Evolutionary conservation across 2,888 invertebrate genomes (phyloP).

Genomic region (Ennomos erosarius): DNA sequence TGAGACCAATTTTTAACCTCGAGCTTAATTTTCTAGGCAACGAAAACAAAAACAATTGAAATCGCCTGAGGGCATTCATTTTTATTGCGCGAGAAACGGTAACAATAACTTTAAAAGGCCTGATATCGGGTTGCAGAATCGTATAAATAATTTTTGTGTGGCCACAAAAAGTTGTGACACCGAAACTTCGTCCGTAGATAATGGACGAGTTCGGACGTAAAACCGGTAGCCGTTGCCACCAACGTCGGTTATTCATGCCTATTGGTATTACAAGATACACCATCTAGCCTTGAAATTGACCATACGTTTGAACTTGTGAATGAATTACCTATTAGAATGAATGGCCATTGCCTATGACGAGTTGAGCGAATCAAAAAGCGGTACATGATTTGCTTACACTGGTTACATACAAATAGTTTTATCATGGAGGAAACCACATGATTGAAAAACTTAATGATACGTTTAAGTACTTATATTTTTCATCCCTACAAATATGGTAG

Average conservation of each 20-base stretch:
- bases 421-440: conserved; percentile 12
- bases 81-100: conserved; percentile 16
- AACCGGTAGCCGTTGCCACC: conserved; percentile 73
- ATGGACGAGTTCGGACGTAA: conserved; percentile 63
- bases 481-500: background rate
- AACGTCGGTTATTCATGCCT: conserved; percentile 52
- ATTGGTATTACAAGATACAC: conserved; percentile 53
- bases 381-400: conserved; percentile 46
- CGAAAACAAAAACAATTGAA: conserved; percentile 14
- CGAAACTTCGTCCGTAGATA: conserved; percentile 60
- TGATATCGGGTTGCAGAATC: conserved; percentile 60
- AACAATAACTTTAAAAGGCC: conserved; percentile 31
- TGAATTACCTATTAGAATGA: conserved; percentile 63
- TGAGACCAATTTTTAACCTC: conserved; percentile 21
- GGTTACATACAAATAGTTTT: conserved; percentile 38
- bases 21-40: conserved; percentile 36
- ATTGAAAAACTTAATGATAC: conserved; percentile 1
- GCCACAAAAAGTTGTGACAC: conserved; percentile 66
- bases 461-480: background rate
- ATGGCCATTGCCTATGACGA: conserved; percentile 55
- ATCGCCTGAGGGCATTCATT: conserved; percentile 6
- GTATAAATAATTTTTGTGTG: conserved; percentile 59
- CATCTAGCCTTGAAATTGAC: conserved; percentile 63
- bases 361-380: conserved; percentile 53
- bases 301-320: conserved; percentile 62